These are phyloP conservation scores for Syncerus caffer DNA, from an alignment of 2,797 vertebrate genomes.

Conservation along the genomic window DNA sequence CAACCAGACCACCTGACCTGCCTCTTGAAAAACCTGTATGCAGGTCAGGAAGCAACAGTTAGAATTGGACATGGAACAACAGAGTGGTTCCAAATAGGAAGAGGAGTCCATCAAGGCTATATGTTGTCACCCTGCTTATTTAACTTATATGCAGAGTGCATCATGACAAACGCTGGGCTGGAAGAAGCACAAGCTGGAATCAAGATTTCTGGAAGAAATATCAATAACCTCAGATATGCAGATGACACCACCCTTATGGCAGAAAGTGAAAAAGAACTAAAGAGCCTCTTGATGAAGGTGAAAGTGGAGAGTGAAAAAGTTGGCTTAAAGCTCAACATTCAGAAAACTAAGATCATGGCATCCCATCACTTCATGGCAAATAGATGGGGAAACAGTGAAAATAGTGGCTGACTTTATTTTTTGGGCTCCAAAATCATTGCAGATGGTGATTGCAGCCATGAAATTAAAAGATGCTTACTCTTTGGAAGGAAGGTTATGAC, in stretches of 20 bases:
- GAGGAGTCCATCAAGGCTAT: not conserved
- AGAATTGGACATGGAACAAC: not conserved
- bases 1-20: not conserved
- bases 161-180: not conserved
- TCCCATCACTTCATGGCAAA: not conserved
- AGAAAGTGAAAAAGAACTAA: not conserved
- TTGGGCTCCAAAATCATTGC: fast-evolving
- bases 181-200: not conserved
- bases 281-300: not conserved
- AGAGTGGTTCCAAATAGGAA: not conserved
- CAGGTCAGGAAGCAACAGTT: not conserved
- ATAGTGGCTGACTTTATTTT: not conserved
- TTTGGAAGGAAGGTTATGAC: too few relatives aligned
- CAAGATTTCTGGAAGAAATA: not conserved
- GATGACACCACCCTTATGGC: not conserved
- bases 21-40: not conserved
- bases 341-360: not conserved
- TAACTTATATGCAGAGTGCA: not conserved
- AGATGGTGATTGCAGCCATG: not conserved
- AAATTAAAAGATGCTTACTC: not conserved
- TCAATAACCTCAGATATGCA: not conserved
- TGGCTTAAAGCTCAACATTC: not conserved
- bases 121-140: not conserved
- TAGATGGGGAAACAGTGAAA: not conserved
- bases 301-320: not conserved